Evolutionary conservation across 1,140 invertebrate genomes (phyloP).

Genomic region (Cotesia typhae): DNA sequence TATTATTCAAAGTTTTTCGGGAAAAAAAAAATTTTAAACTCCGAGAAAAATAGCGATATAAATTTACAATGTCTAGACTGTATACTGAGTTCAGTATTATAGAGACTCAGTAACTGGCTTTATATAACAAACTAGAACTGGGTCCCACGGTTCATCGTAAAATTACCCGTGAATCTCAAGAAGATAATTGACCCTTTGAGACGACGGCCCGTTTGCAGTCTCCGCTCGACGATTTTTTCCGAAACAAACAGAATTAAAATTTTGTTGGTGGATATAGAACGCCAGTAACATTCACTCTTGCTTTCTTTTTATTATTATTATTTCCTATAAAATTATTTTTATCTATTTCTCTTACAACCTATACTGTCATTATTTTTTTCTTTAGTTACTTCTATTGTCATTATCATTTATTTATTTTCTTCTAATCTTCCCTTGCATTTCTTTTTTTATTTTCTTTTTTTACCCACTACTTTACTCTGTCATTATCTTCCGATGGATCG

Average conservation of each 20-base stretch:
- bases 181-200: conserved; percentile 27
- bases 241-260: conserved; percentile 33
- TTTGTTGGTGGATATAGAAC: conserved; percentile 54
- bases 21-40: too few relatives aligned
- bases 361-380: not conserved
- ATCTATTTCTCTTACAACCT: conserved; percentile 14
- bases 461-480: too few relatives aligned
- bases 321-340: conserved; percentile 6
- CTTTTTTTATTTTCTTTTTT: too few relatives aligned
- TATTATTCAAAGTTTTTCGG: too few relatives aligned
- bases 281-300: conserved; percentile 38
- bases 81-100: conserved; percentile 18
- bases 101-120: conserved; percentile 16
- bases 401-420: too few relatives aligned
- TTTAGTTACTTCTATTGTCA: too few relatives aligned
- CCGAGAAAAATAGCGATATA: too few relatives aligned
- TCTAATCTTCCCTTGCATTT: too few relatives aligned
- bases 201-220: conserved; percentile 39
- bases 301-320: not conserved
- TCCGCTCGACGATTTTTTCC: conserved; percentile 29
- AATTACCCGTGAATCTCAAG: conserved; percentile 21
- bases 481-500: too few relatives aligned
- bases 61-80: too few relatives aligned
- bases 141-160: conserved; percentile 27
- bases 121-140: conserved; percentile 27